Evolutionary conservation across 2,113 vertebrate species (phyloP).

Genomic region (Stigmatopora argus): DNA sequence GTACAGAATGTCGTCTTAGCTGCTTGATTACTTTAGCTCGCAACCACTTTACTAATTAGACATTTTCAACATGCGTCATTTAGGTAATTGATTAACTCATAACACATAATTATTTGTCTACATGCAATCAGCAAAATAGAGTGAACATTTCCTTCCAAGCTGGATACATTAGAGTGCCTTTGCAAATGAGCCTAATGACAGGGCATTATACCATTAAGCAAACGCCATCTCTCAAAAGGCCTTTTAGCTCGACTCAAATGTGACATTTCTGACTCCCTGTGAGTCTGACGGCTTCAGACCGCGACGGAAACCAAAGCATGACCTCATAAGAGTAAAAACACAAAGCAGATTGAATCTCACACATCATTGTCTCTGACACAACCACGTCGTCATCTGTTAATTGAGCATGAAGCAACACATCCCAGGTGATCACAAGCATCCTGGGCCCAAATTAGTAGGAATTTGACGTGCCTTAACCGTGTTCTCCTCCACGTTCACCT

Average conservation of each 20-base stretch:
- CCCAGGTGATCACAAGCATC: slow-evolving; percentile 32
- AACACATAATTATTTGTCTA: slow-evolving; percentile 28
- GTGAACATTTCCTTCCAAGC: slow-evolving; percentile 20
- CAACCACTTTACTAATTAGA: slow-evolving; percentile 25
- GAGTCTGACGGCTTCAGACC: not conserved
- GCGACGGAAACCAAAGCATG: not conserved
- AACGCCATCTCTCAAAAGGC: not conserved
- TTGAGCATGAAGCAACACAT: slow-evolving; percentile 27
- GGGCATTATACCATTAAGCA: slow-evolving; percentile 4
- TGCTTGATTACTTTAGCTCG: slow-evolving; percentile 32
- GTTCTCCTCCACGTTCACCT: not conserved
- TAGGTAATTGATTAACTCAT: slow-evolving; percentile 7
- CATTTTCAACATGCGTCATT: slow-evolving; percentile 12
- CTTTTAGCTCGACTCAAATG: slow-evolving; percentile 12
- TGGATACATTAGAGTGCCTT: slow-evolving; percentile 16
- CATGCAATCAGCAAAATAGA: slow-evolving; percentile 23
- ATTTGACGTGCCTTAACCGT: not conserved
- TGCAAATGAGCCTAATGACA: slow-evolving; percentile 17
- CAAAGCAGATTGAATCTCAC: slow-evolving; percentile 9
- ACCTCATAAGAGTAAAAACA: not conserved
- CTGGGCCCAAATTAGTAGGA: slow-evolving; percentile 5
- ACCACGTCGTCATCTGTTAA: slow-evolving; percentile 22
- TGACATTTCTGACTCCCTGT: not conserved
- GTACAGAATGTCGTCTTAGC: slow-evolving; percentile 15
- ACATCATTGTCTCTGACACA: slow-evolving; percentile 24